Base-by-base conservation (phyloP, 2,797 vertebrate species). In the Gastrophryne carolinensis region DNA sequence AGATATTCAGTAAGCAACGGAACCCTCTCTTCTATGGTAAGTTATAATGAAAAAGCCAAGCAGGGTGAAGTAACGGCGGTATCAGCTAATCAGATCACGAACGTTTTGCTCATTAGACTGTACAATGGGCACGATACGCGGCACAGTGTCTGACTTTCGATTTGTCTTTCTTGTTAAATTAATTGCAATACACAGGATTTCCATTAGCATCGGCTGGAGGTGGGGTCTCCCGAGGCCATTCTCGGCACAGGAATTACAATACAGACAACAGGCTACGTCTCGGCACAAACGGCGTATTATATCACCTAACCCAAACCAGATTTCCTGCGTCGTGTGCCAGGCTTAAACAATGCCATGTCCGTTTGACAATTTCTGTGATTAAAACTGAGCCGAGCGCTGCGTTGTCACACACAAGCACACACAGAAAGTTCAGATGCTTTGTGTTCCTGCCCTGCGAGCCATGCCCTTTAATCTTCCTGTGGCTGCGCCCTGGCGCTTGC, bases 221-320 rank as follows among this genome's bases (percentile, higher is more conserved):
- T 12, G 68, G 23, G 11, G 17, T 72, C 34, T 27, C 47, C 27
- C 8, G 11, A 34, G 70, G 34, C 30, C 47, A 62, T 24, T 35
- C 41, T 61, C 56, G 11, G 11, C 24, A 47, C n/a, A 23, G 35
- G 47, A 62, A 62, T 72, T 63, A 72, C 57, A 53, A 72, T 63
- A 53, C 58, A 72, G 70, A 72, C 57, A 63, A 50, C 27, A 19
- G 69, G 52, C 66, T 69, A 24, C 52, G 12, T 39, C 29, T 35
- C 29, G 17, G 24, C 49, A 72, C 69, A 72, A 44, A 72, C 32
- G 37, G 56, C 13, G 70, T 63, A 72, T 72, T 63, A 72, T 72
- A 53, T 49, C 37, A 41, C 58, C 21, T 62, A 72, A 72, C 32
- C 32, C 9, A 52, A 72, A 63, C 58, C 70, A 73, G 47, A 73